phyloP scores from a whole-genome alignment of 1,140 invertebrate genomes.

The Steinernema khuongi region DNA sequence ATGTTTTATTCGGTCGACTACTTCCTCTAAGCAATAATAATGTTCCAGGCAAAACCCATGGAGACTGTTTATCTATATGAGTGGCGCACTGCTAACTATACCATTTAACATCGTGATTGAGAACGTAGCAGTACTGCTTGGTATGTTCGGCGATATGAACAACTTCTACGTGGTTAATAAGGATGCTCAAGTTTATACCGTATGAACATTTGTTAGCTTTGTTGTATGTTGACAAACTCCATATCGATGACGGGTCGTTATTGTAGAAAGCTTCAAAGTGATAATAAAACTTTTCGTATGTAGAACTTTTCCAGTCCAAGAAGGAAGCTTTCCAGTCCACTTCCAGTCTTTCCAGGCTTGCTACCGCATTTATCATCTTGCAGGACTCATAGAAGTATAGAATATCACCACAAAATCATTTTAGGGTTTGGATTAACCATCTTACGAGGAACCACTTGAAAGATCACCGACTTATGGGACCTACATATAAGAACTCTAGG shows the following conservation, averaged over 20 bases:
- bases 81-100: slow-evolving; percentile 52
- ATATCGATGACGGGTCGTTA: slow-evolving; percentile 1
- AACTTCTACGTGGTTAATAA: slow-evolving; percentile 53
- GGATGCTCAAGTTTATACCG: slow-evolving; percentile 20
- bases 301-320: slow-evolving; percentile 34
- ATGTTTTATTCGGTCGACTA: background rate
- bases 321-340: too few species aligned
- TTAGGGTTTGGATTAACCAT: too few species aligned
- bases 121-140: slow-evolving; percentile 56
- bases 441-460: too few species aligned
- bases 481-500: too few species aligned
- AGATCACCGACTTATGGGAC: too few species aligned
- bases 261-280: background rate
- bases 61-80: slow-evolving; percentile 45
- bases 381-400: too few species aligned
- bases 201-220: background rate
- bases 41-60: slow-evolving; percentile 46
- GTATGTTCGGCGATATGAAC: slow-evolving; percentile 54
- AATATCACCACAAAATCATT: too few species aligned
- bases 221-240: slow-evolving; percentile 18
- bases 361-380: too few species aligned
- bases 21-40: background rate
- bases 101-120: slow-evolving; percentile 59
- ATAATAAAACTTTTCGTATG: background rate
- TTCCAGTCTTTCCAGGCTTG: too few species aligned